Evolutionary conservation across 2,113 vertebrate species (phyloP), one percentile per base, ranked within the genome.

Genomic region (Tenebrosternarchus preto): DNA sequence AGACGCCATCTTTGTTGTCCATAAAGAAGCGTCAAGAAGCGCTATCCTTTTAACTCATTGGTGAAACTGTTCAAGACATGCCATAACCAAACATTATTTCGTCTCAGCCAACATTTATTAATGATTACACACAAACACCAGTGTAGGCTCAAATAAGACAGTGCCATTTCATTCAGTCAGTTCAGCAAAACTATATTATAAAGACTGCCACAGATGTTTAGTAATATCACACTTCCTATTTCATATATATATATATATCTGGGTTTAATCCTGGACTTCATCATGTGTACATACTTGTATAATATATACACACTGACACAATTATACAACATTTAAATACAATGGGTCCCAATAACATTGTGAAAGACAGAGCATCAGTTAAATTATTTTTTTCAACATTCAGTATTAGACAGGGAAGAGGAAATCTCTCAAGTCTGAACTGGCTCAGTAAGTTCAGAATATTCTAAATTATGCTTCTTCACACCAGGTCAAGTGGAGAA

Each of bases 1-100:
- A 20, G 20, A 5, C 76, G 86, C 90, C 89, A 92, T 93, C 3
- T 86, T 92, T 86, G 85, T 87, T 86, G 88, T 83, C 85, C 6
- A 86, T 71, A 66, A n/a, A 3, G 17, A 59, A 46, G 33, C 5
- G 1, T 27, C 25, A 50, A 50, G 11, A 50, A 11, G 43, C 15
- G 43, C 15, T 50, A 15, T 3, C 1, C 11, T 50, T 50, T 50
- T 36, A 6, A 36, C 33, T 36, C 33, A 36, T 6, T 36, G 33
- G 33, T 36, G 3, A 59, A 22, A 59, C 56, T 22, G 1, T n/a
- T 20, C 29, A 69, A 53, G 29, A 72, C 25, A 24, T 16, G 2
- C 29, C 36, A 72, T 50, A 31, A 19, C 20, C 19, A 55, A 25
- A 66, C 1, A 6, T 16, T 64, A 0, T 29, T 56, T 74, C 33